These are phyloP conservation scores for Diorhabda elongata DNA, from an alignment of 1,140 invertebrate species.

Conservation along the genomic window DNA sequence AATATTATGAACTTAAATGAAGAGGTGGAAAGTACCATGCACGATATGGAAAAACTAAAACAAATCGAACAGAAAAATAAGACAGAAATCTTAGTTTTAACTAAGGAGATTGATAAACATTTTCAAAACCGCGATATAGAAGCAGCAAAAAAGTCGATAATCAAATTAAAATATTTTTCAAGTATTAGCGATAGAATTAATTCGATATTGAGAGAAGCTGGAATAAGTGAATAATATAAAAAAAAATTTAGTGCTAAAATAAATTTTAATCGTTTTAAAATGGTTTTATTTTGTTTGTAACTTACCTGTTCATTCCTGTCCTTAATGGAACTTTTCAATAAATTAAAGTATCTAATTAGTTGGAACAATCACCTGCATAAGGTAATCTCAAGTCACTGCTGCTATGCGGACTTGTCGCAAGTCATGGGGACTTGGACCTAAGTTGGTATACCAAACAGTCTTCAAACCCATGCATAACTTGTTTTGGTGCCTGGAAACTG, in stretches of 20 bases:
- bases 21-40: constrained; percentile 61
- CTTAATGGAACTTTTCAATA: too few relatives aligned
- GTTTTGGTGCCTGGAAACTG: too few relatives aligned
- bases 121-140: constrained; percentile 62
- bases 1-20: constrained; percentile 88
- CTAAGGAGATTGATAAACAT: constrained; percentile 55
- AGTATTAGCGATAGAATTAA: constrained; percentile 77
- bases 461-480: too few relatives aligned
- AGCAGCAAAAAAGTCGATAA: constrained; percentile 57
- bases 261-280: not conserved
- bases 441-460: too few relatives aligned
- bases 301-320: too few relatives aligned
- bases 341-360: too few relatives aligned
- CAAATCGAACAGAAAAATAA: constrained; percentile 59
- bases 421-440: too few relatives aligned
- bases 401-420: too few relatives aligned
- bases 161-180: constrained; percentile 78
- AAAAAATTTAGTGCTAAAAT: not conserved
- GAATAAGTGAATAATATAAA: constrained; percentile 58
- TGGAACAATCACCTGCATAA: too few relatives aligned
- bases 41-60: constrained; percentile 58
- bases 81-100: constrained; percentile 52
- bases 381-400: too few relatives aligned
- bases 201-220: constrained; percentile 60
- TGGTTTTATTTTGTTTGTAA: not conserved